Percentiles rank a stretch among this genome's conserved stretches.
Evolutionary conservation across 2,797 vertebrate species (phyloP).

Genomic region (Eremophila alpestris): DNA sequence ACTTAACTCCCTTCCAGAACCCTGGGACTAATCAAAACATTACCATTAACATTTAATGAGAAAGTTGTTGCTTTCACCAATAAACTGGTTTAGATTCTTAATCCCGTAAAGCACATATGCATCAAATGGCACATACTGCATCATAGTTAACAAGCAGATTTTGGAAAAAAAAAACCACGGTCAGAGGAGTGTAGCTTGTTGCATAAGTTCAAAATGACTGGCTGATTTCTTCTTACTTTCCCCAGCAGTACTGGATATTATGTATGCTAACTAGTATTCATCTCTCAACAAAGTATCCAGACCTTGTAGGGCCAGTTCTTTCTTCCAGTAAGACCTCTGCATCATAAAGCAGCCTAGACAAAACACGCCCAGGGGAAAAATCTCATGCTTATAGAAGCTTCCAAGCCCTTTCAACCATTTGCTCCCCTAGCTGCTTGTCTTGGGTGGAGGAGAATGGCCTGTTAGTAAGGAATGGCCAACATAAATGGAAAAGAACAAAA

Average conservation of each 20-base stretch:
- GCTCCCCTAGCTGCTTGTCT: neutral
- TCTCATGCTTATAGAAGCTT: neutral
- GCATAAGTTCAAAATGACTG: neutral
- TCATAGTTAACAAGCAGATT: neutral
- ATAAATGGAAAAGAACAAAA: neutral
- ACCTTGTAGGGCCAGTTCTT: conserved; percentile 35
- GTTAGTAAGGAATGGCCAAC: neutral
- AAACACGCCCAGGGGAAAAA: neutral
- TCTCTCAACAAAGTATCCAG: neutral
- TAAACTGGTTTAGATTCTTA: neutral
- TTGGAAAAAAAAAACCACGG: neutral
- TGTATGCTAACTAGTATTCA: neutral
- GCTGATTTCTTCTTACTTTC: neutral
- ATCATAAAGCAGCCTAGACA: neutral
- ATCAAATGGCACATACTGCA: neutral
- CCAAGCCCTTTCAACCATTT: neutral
- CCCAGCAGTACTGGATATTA: neutral
- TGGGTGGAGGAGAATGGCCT: neutral
- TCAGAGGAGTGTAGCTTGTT: neutral
- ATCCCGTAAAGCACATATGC: neutral
- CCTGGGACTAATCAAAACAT: conserved; percentile 32
- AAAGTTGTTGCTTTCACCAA: neutral
- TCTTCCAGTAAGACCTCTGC: conserved; percentile 10
- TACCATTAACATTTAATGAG: neutral
- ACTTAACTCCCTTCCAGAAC: conserved; percentile 5